phyloP scores from a whole-genome alignment of 37 sponge, comb jelly and placozoan genomes.

The Corticium candelabrum region DNA sequence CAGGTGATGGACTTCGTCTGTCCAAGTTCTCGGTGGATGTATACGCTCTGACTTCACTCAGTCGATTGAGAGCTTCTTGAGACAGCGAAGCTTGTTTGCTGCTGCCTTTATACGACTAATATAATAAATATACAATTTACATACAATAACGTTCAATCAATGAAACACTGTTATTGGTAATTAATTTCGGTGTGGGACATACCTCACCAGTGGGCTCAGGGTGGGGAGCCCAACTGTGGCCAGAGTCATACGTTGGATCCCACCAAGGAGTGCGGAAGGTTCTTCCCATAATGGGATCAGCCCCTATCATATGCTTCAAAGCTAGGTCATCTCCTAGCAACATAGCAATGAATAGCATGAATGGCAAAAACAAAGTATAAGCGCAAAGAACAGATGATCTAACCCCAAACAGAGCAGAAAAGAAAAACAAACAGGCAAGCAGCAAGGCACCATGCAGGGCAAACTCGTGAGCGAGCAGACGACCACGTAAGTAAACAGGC shows the following conservation, averaged over 20 bases:
- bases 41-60: not conserved
- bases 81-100: not conserved
- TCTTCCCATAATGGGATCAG: not conserved
- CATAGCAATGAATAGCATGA: no score
- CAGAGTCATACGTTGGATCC: not conserved
- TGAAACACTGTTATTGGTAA: no score
- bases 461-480: no score
- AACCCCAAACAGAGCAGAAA: no score
- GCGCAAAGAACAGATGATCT: no score
- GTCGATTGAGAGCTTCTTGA: not conserved
- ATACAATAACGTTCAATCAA: no score
- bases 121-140: no score
- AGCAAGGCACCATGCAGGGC: no score
- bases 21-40: not conserved
- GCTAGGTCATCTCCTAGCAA: not conserved
- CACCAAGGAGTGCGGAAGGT: conserved; percentile 1
- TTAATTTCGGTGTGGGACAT: not conserved
- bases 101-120: not conserved
- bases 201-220: no score
- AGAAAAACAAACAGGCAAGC: no score
- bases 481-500: no score
- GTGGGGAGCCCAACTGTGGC: conserved; percentile 1
- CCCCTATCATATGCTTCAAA: not conserved
- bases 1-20: not conserved
- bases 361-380: no score